A percentile compares a stretch with the other conserved stretches of the same genome.
phyloP scores from a whole-genome alignment of 2,797 vertebrate genomes.

The Poeciliopsis turneri region DNA sequence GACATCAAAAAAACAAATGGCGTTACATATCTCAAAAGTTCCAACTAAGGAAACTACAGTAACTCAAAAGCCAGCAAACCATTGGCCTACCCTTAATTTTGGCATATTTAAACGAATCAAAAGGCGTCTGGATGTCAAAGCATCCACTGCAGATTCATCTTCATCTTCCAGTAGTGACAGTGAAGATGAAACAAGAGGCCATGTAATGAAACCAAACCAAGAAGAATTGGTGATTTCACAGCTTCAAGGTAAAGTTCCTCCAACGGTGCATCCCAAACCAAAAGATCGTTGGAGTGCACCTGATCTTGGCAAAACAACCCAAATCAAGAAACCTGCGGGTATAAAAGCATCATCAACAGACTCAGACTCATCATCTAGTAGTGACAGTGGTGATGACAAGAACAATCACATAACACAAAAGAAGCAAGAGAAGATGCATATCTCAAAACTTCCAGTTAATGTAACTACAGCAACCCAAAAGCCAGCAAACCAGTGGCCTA shows the following conservation, averaged over 20 bases:
- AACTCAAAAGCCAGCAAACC: background rate
- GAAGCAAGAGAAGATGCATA: fast-evolving
- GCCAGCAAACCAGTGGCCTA: background rate
- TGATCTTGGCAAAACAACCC: background rate
- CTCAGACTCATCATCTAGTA: conserved; percentile 4
- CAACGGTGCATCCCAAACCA: fast-evolving
- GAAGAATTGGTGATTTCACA: background rate
- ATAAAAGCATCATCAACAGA: background rate
- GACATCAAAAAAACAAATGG: background rate
- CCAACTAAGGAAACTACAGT: background rate
- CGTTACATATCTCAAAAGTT: background rate
- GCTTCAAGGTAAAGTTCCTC: background rate
- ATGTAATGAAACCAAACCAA: background rate
- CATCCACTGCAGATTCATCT: background rate
- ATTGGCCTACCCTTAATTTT: background rate
- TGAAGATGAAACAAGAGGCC: background rate
- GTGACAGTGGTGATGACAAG: conserved; percentile 8
- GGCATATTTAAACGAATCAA: background rate
- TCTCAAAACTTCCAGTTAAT: background rate
- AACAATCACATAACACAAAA: background rate
- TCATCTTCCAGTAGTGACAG: conserved; percentile 14
- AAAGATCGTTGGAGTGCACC: background rate
- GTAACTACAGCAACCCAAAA: background rate
- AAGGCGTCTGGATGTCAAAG: background rate
- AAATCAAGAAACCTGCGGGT: background rate